Evolutionary conservation across 2,113 vertebrate genomes (phyloP).

Genomic region (Prunella fulvescens): DNA sequence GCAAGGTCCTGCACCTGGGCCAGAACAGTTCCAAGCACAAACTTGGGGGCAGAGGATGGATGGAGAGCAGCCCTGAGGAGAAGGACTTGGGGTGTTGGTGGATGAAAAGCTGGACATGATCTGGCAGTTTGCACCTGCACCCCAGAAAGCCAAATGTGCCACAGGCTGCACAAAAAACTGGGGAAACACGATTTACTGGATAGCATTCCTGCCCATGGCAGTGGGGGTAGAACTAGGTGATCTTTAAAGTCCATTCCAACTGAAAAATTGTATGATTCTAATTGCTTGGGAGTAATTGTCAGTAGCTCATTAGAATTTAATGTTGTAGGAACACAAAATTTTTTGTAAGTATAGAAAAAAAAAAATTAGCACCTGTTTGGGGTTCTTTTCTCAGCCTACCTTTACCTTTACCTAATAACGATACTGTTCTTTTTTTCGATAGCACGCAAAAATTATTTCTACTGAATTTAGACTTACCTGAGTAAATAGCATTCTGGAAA

Average conservation of each 20-base stretch:
- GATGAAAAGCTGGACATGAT: neutral
- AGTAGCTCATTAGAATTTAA: neutral
- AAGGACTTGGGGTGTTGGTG: neutral
- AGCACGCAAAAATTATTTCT: neutral
- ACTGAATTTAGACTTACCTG: neutral
- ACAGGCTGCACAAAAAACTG: neutral
- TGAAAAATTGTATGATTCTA: neutral
- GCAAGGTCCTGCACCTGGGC: neutral
- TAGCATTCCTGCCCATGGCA: neutral
- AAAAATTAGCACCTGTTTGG: neutral
- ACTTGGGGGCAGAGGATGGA: neutral
- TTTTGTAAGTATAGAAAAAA: neutral
- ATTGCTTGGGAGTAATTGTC: neutral
- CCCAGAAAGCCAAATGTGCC: fast-evolving
- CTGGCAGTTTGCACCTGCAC: neutral
- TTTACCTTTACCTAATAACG: neutral
- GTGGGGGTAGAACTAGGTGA: neutral
- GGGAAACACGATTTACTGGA: neutral
- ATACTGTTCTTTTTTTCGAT: neutral
- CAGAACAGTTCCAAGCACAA: neutral
- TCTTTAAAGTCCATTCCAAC: neutral
- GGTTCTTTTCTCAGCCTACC: neutral
- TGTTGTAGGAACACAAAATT: neutral
- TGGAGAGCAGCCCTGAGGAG: neutral
- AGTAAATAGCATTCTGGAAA: neutral